These are phyloP conservation scores for Cabera pusaria DNA, from an alignment of 2,888 invertebrate species.

Conservation along the genomic window DNA sequence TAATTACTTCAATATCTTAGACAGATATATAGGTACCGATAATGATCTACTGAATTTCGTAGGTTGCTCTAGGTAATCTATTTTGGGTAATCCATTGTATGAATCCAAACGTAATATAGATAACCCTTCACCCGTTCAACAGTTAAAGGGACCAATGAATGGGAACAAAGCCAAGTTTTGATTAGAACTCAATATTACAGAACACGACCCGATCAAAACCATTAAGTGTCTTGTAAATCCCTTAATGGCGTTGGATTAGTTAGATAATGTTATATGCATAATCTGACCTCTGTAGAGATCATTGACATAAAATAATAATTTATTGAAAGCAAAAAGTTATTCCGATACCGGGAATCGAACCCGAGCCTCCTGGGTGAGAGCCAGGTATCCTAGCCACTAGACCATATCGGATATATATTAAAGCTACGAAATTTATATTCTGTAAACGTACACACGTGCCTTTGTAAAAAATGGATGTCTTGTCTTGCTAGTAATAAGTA, in stretches of 20 bases:
- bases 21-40: too few relatives aligned
- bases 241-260: constrained; percentile 16
- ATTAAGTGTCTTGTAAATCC: constrained; percentile 20
- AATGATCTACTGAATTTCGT: too few relatives aligned
- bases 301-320: constrained; percentile 1
- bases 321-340: constrained; percentile 45
- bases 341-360: constrained; percentile 86
- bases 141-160: constrained; percentile 4
- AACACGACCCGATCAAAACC: constrained; percentile 18
- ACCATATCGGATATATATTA: constrained; percentile 77
- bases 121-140: neutral
- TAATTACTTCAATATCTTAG: too few relatives aligned
- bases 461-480: too few relatives aligned
- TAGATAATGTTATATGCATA: constrained; percentile 12
- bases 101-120: neutral
- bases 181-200: constrained; percentile 22
- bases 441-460: too few relatives aligned
- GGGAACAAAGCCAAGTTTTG: constrained; percentile 15
- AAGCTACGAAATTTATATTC: neutral
- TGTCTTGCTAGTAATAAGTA: too few relatives aligned
- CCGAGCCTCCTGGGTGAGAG: constrained; percentile 85
- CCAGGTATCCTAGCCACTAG: constrained; percentile 86
- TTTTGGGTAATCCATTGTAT: too few relatives aligned
- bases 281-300: constrained; percentile 1
- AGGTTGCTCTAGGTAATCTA: too few relatives aligned